Percentiles rank a stretch among this genome's conserved stretches.
Evolutionary conservation across 2,113 vertebrate genomes (phyloP).

Genomic region (Trachemys scripta): DNA sequence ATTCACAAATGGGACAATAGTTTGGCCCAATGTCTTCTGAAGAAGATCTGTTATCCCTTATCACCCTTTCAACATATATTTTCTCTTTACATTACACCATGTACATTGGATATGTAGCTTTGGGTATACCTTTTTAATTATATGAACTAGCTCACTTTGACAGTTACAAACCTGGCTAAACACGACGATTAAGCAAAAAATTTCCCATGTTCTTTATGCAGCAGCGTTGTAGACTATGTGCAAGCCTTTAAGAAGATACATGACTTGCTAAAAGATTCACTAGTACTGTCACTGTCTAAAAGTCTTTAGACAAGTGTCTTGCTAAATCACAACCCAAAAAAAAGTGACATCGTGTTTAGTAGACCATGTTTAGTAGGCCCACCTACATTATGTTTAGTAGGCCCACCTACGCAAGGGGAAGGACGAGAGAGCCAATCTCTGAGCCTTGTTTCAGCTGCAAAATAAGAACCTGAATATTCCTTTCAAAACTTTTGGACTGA

Average conservation of each 20-base stretch:
- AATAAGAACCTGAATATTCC: neutral
- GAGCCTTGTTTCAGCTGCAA: neutral
- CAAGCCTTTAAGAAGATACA: neutral
- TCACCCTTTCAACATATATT: no score
- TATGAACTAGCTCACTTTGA: neutral
- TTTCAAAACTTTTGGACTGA: neutral
- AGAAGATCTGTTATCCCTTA: no score
- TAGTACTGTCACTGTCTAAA: neutral
- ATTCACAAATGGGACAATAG: neutral
- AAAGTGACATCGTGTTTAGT: neutral
- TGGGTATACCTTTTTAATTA: neutral
- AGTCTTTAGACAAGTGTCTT: neutral
- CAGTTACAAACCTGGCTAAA: no score
- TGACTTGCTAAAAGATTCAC: neutral
- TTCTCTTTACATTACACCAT: neutral
- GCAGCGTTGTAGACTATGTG: neutral
- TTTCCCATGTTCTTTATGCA: neutral
- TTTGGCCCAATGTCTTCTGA: neutral
- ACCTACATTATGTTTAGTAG: no score
- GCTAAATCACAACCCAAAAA: neutral
- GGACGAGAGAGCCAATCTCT: neutral
- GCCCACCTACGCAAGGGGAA: neutral
- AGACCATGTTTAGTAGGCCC: no score
- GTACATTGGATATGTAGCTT: neutral
- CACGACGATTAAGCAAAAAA: neutral